Evolutionary conservation across 1,140 invertebrate genomes (phyloP).

Genomic region (Drosophila subobscura): DNA sequence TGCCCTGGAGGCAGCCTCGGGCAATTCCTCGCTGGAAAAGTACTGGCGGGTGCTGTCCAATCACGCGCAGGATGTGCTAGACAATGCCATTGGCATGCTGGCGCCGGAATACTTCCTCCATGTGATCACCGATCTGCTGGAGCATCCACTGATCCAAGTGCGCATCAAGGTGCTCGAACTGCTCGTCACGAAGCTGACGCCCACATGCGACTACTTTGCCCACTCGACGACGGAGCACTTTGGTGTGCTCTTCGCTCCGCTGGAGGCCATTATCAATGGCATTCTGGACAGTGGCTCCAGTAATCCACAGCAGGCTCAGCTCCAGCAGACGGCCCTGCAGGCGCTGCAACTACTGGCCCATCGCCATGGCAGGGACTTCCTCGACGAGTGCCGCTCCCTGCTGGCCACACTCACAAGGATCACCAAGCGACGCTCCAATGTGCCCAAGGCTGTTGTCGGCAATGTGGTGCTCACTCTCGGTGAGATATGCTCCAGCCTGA

Average conservation of each 20-base stretch:
- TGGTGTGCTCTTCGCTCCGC: slow-evolving; percentile 85
- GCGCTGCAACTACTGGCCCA: slow-evolving; percentile 92
- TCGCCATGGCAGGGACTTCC: slow-evolving; percentile 86
- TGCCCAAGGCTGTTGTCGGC: slow-evolving; percentile 88
- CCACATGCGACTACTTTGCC: slow-evolving; percentile 86
- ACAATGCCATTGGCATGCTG: slow-evolving; percentile 90
- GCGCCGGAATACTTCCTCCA: slow-evolving; percentile 90
- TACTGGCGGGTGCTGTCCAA: slow-evolving; percentile 92
- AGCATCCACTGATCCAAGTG: slow-evolving; percentile 88
- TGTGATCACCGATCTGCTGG: slow-evolving; percentile 89
- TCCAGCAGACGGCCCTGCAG: slow-evolving; percentile 92
- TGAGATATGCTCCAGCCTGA: slow-evolving; percentile 90
- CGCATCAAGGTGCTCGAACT: slow-evolving; percentile 92
- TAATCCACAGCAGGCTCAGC: slow-evolving; percentile 85
- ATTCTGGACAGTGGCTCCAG: slow-evolving; percentile 84
- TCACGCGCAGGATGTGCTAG: slow-evolving; percentile 90
- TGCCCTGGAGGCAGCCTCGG: slow-evolving; percentile 79
- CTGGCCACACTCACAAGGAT: slow-evolving; percentile 86
- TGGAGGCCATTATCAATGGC: slow-evolving; percentile 87
- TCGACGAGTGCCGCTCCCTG: slow-evolving; percentile 87
- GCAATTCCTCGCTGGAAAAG: slow-evolving; percentile 85
- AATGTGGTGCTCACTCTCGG: slow-evolving; percentile 91
- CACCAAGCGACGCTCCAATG: slow-evolving; percentile 86
- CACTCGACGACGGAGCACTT: slow-evolving; percentile 84
- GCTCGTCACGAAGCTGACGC: slow-evolving; percentile 90